Evolutionary conservation across 2,888 invertebrate genomes (phyloP).

Genomic region (Phengaris arion): DNA sequence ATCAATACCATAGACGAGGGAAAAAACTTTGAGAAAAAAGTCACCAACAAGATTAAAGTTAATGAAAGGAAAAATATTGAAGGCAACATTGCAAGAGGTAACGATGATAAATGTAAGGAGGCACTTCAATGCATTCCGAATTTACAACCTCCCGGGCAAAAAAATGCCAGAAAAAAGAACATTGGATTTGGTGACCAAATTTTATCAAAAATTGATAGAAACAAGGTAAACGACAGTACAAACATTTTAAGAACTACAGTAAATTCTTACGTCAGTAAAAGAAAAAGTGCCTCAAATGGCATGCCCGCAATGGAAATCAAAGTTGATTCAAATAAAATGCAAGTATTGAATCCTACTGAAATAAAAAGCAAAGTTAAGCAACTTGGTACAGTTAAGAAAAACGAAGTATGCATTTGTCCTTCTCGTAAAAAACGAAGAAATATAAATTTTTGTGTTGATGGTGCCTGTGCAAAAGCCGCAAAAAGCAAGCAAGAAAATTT

Average conservation of each 20-base stretch:
- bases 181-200: constrained; percentile 11
- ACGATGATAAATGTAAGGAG: neutral
- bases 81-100: neutral
- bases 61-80: neutral
- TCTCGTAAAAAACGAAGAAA: constrained; percentile 36
- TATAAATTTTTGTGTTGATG: constrained; percentile 39
- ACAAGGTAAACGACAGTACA: neutral
- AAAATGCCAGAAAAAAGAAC: neutral
- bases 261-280: neutral
- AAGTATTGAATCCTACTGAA: constrained; percentile 46
- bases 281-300: constrained; percentile 30
- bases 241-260: neutral
- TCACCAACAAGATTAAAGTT: neutral
- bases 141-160: neutral
- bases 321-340: constrained; percentile 44
- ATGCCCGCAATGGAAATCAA: constrained; percentile 47
- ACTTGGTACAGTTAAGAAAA: constrained; percentile 38
- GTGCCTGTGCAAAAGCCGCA: constrained; percentile 41
- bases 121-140: neutral
- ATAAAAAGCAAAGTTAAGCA: constrained; percentile 43
- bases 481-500: constrained; percentile 43
- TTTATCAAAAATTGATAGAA: neutral
- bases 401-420: constrained; percentile 45
- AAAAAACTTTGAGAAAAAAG: constrained; percentile 7
- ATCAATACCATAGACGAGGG: neutral